These are phyloP conservation scores for Aquatica leii DNA, from an alignment of 2,888 invertebrate genomes.

Conservation along the genomic window DNA sequence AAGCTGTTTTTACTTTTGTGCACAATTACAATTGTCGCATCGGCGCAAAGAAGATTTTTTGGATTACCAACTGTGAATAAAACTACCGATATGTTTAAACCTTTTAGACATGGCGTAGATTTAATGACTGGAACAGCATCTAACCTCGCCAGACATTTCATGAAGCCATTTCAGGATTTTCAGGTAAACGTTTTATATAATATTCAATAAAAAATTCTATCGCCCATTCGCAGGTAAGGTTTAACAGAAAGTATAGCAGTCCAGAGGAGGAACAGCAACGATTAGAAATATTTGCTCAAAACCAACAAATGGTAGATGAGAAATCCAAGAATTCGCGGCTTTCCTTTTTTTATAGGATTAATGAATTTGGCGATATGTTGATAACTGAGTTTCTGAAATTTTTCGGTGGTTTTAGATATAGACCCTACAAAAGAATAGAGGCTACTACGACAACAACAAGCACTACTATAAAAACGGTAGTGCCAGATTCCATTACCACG, in stretches of 20 bases:
- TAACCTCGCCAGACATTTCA: slow-evolving; percentile 8
- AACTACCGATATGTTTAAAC: too few species aligned
- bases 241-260: slow-evolving; percentile 53
- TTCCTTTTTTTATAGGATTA: slow-evolving; percentile 13
- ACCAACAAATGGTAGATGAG: slow-evolving; percentile 35
- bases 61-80: too few species aligned
- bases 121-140: neutral
- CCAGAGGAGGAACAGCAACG: slow-evolving; percentile 52
- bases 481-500: neutral
- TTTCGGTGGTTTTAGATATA: slow-evolving; percentile 24
- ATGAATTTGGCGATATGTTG: slow-evolving; percentile 36
- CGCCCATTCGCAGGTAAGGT: slow-evolving; percentile 24
- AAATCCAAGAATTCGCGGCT: too few species aligned
- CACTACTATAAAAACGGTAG: neutral
- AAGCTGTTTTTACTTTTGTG: too few species aligned
- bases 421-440: neutral
- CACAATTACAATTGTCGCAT: too few species aligned
- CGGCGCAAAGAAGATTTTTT: too few species aligned
- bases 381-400: slow-evolving; percentile 38
- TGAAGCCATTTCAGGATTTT: slow-evolving; percentile 23
- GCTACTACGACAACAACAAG: neutral
- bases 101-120: neutral
- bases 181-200: too few species aligned
- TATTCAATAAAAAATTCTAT: too few species aligned
- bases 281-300: slow-evolving; percentile 57